phyloP scores from a whole-genome alignment of 2,888 invertebrate genomes.

The Trissolcus japonicus region DNA sequence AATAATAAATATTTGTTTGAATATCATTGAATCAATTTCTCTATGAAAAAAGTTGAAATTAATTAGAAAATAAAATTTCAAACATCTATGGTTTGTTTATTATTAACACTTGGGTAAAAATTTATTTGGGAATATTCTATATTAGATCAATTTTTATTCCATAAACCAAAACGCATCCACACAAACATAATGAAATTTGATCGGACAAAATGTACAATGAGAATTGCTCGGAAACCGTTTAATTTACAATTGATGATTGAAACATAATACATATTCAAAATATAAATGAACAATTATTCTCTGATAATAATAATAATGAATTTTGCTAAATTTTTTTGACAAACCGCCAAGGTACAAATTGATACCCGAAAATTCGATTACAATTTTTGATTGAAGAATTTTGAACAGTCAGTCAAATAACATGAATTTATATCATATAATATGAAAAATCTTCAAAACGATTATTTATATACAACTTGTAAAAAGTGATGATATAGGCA shows the following conservation, averaged over 20 bases:
- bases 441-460: constrained; percentile 5
- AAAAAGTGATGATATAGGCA: constrained; percentile 28
- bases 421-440: constrained; percentile 36
- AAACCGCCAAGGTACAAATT: neutral
- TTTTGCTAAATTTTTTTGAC: neutral
- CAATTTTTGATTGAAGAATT: constrained; percentile 12
- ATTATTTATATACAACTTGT: constrained; percentile 32
- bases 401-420: constrained; percentile 31
- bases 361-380: constrained; percentile 6
- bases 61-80: neutral
- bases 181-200: neutral
- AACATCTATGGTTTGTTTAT: neutral
- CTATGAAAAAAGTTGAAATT: neutral
- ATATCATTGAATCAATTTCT: too few species aligned
- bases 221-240: neutral
- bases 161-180: neutral
- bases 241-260: too few species aligned
- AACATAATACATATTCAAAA: too few species aligned
- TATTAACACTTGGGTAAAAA: neutral
- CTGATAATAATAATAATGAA: neutral
- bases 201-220: neutral
- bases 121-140: neutral
- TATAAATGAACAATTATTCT: neutral
- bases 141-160: constrained; percentile 6
- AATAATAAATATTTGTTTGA: too few species aligned